These are phyloP conservation scores for Hyles euphorbiae DNA, from an alignment of 1,140 invertebrate species.

Conservation along the genomic window DNA sequence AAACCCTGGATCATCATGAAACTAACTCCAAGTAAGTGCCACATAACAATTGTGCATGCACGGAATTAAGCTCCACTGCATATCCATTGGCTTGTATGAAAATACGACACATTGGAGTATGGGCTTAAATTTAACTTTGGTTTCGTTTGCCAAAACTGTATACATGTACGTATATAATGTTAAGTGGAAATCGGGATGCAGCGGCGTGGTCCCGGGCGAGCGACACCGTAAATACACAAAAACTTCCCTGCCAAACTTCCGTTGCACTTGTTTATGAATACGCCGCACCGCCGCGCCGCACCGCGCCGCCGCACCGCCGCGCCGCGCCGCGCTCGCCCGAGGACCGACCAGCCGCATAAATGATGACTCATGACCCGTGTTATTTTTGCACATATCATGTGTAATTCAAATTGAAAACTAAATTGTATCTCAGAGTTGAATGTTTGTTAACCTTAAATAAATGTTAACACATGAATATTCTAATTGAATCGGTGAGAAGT, in stretches of 20 bases:
- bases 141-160: constrained; percentile 25
- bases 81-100: background rate
- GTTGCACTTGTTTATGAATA: constrained; percentile 63
- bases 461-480: no score
- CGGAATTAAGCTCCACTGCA: no score
- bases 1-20: no score
- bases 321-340: constrained; percentile 26
- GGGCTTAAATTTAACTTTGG: constrained; percentile 13
- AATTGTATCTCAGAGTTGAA: background rate
- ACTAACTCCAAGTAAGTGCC: no score
- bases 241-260: constrained; percentile 60
- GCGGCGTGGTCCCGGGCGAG: constrained; percentile 21
- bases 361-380: constrained; percentile 22
- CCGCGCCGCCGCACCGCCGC: constrained; percentile 17
- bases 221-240: constrained; percentile 53
- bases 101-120: background rate
- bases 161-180: constrained; percentile 20
- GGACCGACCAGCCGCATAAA: constrained; percentile 35
- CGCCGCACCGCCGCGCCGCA: constrained; percentile 16
- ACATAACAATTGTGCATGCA: no score
- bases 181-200: constrained; percentile 22
- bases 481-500: no score
- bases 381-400: constrained; percentile 16
- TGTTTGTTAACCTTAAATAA: no score
- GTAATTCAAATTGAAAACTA: background rate